Conservation (phyloP, 35 echinoderm and acorn worm species). For the Apostichopus japonicus region DNA sequence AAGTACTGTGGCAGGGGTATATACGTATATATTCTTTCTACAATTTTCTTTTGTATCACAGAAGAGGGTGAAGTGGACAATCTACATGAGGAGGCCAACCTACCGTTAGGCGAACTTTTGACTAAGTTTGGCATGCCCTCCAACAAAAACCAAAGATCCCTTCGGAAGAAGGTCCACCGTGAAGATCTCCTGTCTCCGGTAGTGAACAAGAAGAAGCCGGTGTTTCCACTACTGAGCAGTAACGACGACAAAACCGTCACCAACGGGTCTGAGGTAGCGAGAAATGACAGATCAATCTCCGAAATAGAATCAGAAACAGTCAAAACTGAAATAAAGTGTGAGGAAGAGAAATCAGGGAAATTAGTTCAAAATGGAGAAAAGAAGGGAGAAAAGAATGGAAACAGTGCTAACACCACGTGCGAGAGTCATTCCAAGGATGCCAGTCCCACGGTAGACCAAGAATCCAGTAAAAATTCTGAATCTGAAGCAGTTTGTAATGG, state of each 20-base stretch:
- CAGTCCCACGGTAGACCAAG: not conserved
- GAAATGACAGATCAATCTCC: not conserved
- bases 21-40: not conserved
- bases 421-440: conserved; percentile 27
- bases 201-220: conserved; percentile 80
- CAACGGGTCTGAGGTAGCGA: not conserved
- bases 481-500: conserved; percentile 34
- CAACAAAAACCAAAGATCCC: conserved; percentile 69
- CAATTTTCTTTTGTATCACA: not conserved
- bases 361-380: conserved; percentile 42
- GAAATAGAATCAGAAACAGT: conserved; percentile 17
- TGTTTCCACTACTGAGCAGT: conserved; percentile 59
- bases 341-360: conserved; percentile 48
- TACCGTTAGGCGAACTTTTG: conserved; percentile 86
- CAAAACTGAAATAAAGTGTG: conserved; percentile 44
- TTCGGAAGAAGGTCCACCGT: conserved; percentile 74
- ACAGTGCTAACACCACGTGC: not conserved
- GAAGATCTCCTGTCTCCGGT: conserved; percentile 88
- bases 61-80: conserved; percentile 71
- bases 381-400: conserved; percentile 26
- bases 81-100: conserved; percentile 88
- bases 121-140: conserved; percentile 69
- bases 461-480: not conserved
- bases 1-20: too few species aligned
- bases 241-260: not conserved